These are phyloP conservation scores for Bubo blakistoni DNA, from an alignment of 2,113 vertebrate species.

Conservation along the genomic window DNA sequence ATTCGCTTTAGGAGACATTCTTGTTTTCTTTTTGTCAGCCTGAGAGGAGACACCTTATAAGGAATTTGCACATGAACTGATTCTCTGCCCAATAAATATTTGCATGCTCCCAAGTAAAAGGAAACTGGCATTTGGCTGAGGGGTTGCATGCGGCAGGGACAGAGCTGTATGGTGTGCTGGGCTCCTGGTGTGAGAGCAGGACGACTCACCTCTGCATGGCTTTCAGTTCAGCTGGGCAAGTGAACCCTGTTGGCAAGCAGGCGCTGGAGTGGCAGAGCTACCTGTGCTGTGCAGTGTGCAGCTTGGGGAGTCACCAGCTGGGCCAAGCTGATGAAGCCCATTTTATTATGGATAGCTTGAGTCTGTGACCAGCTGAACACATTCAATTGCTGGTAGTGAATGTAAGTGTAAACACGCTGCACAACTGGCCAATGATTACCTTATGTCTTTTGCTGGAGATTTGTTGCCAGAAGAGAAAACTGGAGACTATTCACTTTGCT, in stretches of 20 bases:
- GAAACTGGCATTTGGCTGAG: background rate
- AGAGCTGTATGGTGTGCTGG: background rate
- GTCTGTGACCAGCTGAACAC: background rate
- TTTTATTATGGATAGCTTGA: background rate
- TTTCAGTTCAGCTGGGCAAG: background rate
- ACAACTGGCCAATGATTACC: background rate
- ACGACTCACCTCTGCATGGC: background rate
- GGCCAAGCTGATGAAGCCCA: background rate
- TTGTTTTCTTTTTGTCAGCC: background rate
- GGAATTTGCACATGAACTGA: background rate
- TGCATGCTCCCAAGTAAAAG: background rate
- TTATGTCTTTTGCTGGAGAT: background rate
- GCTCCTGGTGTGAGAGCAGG: background rate
- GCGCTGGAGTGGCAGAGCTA: background rate
- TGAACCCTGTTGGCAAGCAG: background rate
- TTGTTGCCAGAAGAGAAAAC: background rate
- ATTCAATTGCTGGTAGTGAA: background rate
- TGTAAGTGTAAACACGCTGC: background rate
- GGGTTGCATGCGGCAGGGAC: background rate
- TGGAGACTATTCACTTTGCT: background rate
- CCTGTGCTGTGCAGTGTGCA: background rate
- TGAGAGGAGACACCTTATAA: background rate
- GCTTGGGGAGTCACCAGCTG: background rate
- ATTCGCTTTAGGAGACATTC: background rate
- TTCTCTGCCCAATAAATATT: background rate